These are phyloP conservation scores for Pelochelys cantorii DNA, from an alignment of 2,797 vertebrate species.

Conservation along the genomic window DNA sequence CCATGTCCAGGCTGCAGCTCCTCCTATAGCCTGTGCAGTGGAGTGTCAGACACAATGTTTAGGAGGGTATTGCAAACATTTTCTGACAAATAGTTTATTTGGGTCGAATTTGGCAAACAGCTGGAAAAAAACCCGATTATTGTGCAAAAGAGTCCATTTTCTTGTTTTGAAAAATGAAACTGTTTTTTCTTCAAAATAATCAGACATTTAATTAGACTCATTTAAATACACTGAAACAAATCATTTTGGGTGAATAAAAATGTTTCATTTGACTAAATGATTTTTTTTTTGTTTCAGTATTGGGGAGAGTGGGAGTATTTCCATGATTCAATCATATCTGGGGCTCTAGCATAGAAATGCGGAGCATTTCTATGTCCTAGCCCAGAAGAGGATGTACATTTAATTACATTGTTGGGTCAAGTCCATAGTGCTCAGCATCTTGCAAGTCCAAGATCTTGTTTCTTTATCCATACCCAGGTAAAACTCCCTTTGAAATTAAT, in stretches of 20 bases:
- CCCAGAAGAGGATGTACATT: not conserved
- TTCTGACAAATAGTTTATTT: not conserved
- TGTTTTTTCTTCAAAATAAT: not conserved
- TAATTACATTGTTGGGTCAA: not conserved
- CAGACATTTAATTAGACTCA: not conserved
- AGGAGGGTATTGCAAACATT: not conserved
- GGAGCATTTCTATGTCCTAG: not conserved
- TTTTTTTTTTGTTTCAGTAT: not conserved
- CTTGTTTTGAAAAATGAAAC: not conserved
- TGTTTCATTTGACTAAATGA: not conserved
- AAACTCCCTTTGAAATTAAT: fast-evolving
- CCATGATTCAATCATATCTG: not conserved
- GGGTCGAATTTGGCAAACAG: not conserved
- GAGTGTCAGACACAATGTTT: not conserved
- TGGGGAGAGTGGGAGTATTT: not conserved
- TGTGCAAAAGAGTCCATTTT: not conserved
- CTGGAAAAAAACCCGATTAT: not conserved
- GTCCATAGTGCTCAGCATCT: not conserved
- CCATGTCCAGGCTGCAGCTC: not conserved
- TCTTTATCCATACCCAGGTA: not conserved
- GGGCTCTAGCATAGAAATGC: not conserved
- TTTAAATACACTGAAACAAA: not conserved
- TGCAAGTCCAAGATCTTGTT: not conserved
- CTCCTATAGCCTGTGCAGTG: not conserved
- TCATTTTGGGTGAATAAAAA: not conserved